These are phyloP conservation scores for Platyura marginata DNA, from an alignment of 1,140 invertebrate genomes.

Conservation along the genomic window DNA sequence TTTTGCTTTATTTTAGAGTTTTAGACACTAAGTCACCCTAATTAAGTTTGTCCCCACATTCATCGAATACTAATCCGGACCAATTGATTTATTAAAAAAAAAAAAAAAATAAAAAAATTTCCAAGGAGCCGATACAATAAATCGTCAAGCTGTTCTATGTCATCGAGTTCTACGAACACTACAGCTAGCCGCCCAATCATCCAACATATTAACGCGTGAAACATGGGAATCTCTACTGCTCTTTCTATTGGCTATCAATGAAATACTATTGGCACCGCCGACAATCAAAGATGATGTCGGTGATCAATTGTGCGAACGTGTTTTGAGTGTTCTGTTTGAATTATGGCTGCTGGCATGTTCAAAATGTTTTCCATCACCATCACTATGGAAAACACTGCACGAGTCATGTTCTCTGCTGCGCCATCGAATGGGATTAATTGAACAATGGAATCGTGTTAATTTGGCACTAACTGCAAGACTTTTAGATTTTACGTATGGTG, in stretches of 20 bases:
- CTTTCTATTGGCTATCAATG: slow-evolving; percentile 83
- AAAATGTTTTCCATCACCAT: slow-evolving; percentile 73
- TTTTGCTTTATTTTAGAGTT: too few relatives aligned
- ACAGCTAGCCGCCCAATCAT: slow-evolving; percentile 69
- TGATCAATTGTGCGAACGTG: slow-evolving; percentile 84
- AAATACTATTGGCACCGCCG: slow-evolving; percentile 78
- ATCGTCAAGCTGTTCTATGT: slow-evolving; percentile 85
- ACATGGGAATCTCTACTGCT: slow-evolving; percentile 83
- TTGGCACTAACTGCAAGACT: slow-evolving; percentile 69
- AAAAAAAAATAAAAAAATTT: too few relatives aligned
- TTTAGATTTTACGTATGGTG: slow-evolving; percentile 75
- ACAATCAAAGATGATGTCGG: slow-evolving; percentile 85
- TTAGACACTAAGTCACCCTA: too few relatives aligned
- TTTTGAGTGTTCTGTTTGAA: slow-evolving; percentile 85
- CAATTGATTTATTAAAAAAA: too few relatives aligned
- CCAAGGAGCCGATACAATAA: slow-evolving; percentile 78
- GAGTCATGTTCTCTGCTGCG: slow-evolving; percentile 86
- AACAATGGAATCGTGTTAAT: slow-evolving; percentile 92
- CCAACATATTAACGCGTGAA: slow-evolving; percentile 54
- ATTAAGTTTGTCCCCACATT: too few relatives aligned
- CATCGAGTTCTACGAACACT: slow-evolving; percentile 82
- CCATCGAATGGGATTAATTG: slow-evolving; percentile 76
- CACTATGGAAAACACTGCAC: slow-evolving; percentile 87
- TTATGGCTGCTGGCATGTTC: slow-evolving; percentile 87
- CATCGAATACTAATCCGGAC: too few relatives aligned